A percentile compares a stretch with the other conserved stretches of the same genome.
Conservation (phyloP, 2,113 vertebrate species). For the Leuciscus idus region DNA sequence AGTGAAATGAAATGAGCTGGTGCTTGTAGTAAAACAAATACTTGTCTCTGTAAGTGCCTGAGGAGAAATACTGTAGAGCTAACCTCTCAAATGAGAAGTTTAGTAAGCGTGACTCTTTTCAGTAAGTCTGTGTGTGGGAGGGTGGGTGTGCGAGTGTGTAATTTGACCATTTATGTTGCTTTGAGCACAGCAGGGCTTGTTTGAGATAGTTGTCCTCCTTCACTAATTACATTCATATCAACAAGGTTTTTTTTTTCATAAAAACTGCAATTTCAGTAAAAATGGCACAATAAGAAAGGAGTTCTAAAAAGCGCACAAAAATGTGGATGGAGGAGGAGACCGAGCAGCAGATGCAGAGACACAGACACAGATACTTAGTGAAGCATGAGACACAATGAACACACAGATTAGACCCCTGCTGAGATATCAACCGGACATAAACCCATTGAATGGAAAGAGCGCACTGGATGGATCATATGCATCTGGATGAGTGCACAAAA, state of each 20-base stretch:
- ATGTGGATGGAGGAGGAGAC: neutral
- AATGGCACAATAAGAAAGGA: neutral
- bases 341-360: conserved; percentile 34
- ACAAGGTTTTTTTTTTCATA: neutral
- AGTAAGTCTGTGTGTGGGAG: conserved; percentile 35
- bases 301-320: conserved; percentile 5
- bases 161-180: conserved; percentile 29
- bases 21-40: neutral
- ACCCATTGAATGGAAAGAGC: neutral
- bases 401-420: conserved; percentile 37
- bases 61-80: neutral
- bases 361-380: conserved; percentile 15
- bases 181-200: neutral
- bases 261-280: neutral
- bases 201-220: neutral
- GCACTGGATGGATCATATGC: neutral
- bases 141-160: neutral
- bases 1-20: conserved; percentile 10
- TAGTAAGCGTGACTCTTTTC: conserved; percentile 3
- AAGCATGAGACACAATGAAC: conserved; percentile 45
- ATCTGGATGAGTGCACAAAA: neutral
- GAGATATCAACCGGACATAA: neutral
- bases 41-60: conserved; percentile 8
- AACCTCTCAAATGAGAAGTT: conserved; percentile 23
- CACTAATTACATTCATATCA: neutral